Conservation (phyloP, 2,113 vertebrate species). For the Astatoreochromis straeleni region DNA sequence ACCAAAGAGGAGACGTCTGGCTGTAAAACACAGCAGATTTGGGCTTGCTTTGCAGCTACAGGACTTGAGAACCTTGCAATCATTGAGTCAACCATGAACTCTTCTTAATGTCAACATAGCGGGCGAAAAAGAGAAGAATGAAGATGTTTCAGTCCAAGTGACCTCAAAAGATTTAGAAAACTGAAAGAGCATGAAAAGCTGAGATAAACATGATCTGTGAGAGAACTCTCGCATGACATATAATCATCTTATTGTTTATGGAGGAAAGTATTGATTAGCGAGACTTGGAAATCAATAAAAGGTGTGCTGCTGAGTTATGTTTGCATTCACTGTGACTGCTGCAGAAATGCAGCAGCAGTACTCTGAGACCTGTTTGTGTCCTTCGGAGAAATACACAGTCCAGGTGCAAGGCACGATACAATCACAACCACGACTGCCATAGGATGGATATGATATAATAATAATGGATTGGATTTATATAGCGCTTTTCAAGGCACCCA, state of each 20-base stretch:
- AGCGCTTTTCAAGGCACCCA: too few species aligned
- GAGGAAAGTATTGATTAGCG: not conserved
- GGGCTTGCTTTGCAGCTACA: not conserved
- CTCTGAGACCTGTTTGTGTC: not conserved
- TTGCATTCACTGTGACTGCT: not conserved
- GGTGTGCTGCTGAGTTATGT: not conserved
- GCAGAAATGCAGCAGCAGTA: not conserved
- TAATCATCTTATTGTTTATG: not conserved
- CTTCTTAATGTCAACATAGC: not conserved
- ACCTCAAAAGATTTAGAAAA: not conserved
- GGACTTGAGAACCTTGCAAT: not conserved
- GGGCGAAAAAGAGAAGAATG: not conserved
- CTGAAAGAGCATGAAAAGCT: not conserved
- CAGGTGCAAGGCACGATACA: not conserved
- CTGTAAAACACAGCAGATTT: not conserved
- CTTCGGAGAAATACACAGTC: not conserved
- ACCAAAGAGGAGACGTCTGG: not conserved
- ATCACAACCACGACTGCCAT: not conserved
- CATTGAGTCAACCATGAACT: not conserved
- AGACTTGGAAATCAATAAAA: not conserved
- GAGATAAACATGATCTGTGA: not conserved
- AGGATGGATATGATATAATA: too few species aligned
- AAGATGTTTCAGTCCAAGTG: not conserved
- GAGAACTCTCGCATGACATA: not conserved
- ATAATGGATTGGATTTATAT: too few species aligned